A percentile compares a stretch with the other conserved stretches of the same genome.
Conservation (phyloP, 2,797 vertebrate species). For the Hippoglossus hippoglossus region DNA sequence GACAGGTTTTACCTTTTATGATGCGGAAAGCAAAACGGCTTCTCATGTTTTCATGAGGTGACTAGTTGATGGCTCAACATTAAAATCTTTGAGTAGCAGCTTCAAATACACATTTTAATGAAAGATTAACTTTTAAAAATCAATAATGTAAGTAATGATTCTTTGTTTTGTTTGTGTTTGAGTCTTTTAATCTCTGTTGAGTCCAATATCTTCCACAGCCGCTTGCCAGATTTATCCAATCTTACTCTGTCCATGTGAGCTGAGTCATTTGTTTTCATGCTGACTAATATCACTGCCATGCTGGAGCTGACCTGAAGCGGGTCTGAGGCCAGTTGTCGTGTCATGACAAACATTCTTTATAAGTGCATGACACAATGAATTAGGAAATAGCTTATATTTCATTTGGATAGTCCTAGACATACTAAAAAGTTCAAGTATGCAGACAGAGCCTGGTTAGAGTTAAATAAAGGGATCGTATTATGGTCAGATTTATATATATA, state of each 20-base stretch:
- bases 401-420: background rate
- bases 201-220: background rate
- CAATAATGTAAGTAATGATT: slow-evolving; percentile 5
- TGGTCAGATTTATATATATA: no score
- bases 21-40: slow-evolving; percentile 46
- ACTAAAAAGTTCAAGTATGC: no score
- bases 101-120: no score
- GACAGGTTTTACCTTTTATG: slow-evolving; percentile 38
- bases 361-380: background rate
- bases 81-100: slow-evolving; percentile 19
- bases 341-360: slow-evolving; percentile 9
- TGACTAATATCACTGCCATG: slow-evolving; percentile 34
- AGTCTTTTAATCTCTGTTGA: slow-evolving; percentile 13
- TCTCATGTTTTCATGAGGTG: slow-evolving; percentile 6
- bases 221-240: slow-evolving; percentile 11
- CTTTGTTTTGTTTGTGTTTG: background rate
- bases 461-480: no score
- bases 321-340: no score
- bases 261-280: slow-evolving; percentile 32
- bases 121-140: background rate
- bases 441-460: no score
- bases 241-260: slow-evolving; percentile 13
- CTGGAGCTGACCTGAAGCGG: slow-evolving; percentile 8
- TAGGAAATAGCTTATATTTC: background rate
- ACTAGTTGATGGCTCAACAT: background rate